Percentiles rank a stretch among this genome's conserved stretches.
phyloP scores from a whole-genome alignment of 2,113 vertebrate species.

The Aplodontia rufa region DNA sequence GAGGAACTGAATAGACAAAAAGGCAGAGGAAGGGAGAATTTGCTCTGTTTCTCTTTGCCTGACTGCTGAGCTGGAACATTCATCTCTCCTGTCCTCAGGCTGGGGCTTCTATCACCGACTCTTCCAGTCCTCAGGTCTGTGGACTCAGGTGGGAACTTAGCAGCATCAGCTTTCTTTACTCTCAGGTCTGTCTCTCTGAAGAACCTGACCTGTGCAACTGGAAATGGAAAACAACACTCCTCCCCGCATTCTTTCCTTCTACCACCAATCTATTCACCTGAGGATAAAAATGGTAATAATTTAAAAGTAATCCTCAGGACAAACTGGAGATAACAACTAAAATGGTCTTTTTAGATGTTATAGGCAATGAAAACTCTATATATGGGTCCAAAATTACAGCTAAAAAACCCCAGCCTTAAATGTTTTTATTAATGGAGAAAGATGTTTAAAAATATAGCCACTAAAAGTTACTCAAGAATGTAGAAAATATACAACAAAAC shows the following conservation, averaged over 20 bases:
- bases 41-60: not conserved
- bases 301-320: not conserved
- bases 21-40: not conserved
- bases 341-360: not conserved
- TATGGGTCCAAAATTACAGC: not conserved
- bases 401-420: not conserved
- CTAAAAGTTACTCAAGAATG: slow-evolving; percentile 25
- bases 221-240: not conserved
- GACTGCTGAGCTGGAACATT: not conserved
- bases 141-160: not conserved
- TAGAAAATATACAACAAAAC: not conserved
- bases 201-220: not conserved
- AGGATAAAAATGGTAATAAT: not conserved
- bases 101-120: not conserved
- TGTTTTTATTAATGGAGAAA: not conserved
- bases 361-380: not conserved
- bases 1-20: not conserved
- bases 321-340: not conserved
- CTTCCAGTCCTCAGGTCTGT: not conserved
- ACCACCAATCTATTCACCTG: not conserved
- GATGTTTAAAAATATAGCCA: slow-evolving; percentile 5
- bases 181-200: not conserved
- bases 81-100: not conserved
- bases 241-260: not conserved
- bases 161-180: fast-evolving